Evolutionary conservation across 2,888 invertebrate genomes (phyloP), one percentile per base, ranked within the genome.

Genomic region (Poecilobothrus nobilitatus): DNA sequence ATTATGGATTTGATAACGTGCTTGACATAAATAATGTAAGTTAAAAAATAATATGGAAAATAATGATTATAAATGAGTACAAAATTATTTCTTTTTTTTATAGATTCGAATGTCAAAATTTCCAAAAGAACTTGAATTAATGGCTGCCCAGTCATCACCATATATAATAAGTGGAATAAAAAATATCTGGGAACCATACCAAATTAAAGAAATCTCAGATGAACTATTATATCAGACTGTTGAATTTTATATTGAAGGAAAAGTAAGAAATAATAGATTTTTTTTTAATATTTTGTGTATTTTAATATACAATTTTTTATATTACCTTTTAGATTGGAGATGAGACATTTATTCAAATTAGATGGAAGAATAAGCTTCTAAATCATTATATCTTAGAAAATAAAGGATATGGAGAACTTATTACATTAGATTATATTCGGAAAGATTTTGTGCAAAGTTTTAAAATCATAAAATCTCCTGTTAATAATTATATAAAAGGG

Each of bases 121-220:
- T 34, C 67, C 69, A 6, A 67, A 67, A 20, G 66, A 68, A 66
- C 33, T 68, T 12, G 70, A 71, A 20, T 21, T 63, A 18, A 66
- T 72, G 18, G 62, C 68, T 41, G 41, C 53, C 20, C 72, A 71
- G 66, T 70, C 63, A 1, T 41, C 44, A 27, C 61, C 68, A 22
- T 71, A 67, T 63, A 70, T 72, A 15, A 44, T 72, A 18, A 68
- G 65, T 34, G 71, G 72, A 37, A 68, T 72, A 61, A 66, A 41
- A 20, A 66, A 67, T 63, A 64, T 69, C 61, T 72, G 72, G 72
- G 61, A 68, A 34, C 61, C 65, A 15, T 27, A 63, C 20, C 71
- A 71, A 63, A 41, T 72, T 9, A 37, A 71, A 63, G 69, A 68
- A 34, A 67, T 72, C 33, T 33, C 22, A 15, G 22, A 62, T 27